Base-by-base conservation (phyloP, 2,888 invertebrate genomes). In the Acanthosepion pharaonis region DNA sequence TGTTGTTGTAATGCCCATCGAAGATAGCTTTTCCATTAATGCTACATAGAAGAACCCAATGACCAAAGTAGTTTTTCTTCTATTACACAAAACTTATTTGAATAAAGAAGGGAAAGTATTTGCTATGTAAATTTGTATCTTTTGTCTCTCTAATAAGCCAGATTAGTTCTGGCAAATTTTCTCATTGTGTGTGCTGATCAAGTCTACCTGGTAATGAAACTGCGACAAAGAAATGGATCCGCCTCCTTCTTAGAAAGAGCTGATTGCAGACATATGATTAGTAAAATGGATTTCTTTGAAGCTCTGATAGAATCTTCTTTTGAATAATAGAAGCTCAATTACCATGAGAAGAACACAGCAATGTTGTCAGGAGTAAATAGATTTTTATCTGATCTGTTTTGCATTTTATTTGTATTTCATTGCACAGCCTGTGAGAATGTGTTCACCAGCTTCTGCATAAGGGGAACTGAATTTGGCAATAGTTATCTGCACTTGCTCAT, bases 261-360 rank as follows among this genome's bases (percentile, higher is more conserved):
- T 78, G 78, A 78, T 78, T 78, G n/a, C 78, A 78, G 78, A 78
- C 78, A n/a, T 59, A 59, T n/a, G 78, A 78, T 59, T 59, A 59
- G 59, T 59, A 20, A 25, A 59, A 59, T 59, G 59, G 59, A 59
- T 78, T 78, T 78, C 78, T 78, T 78, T 78, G n/a, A 78, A 78
- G 78, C 78, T 11, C 28, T 78, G 78, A 28, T 28, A 15, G 78
- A 28, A 78, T 78, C 78, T n/a, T 78, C n/a, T 78, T 78, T n/a
- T 3, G n/a, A 28, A 78, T 78, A 78, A 78, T 78, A 78, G 78
- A 78, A 78, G 28, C 78, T n/a, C 78, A n/a, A 78, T 78, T 78
- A 28, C 78, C 78, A 78, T 11, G 78, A 78, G n/a, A 78, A 78
- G n/a, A 78, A n/a, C 78, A 78, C n/a, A n/a, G 28, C 78, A 78